Evolutionary conservation across 2,797 vertebrate genomes (phyloP).

Genomic region (Falco naumanni): DNA sequence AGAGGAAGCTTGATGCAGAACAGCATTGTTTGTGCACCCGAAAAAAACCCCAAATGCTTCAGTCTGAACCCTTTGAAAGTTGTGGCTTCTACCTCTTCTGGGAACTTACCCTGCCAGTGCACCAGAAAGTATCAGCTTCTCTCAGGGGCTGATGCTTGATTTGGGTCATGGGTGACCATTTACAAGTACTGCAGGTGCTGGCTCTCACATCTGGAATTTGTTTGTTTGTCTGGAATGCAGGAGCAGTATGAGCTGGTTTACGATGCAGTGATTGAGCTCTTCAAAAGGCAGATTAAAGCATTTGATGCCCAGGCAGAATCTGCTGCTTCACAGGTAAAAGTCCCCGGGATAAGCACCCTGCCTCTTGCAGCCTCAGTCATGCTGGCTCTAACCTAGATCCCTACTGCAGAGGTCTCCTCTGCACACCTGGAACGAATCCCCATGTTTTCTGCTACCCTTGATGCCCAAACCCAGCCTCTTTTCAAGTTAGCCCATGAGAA

Average conservation of each 20-base stretch:
- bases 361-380: not conserved
- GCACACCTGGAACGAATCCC: not conserved
- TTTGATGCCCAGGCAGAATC: slow-evolving; percentile 40
- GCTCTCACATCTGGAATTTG: not conserved
- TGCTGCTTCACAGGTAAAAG: slow-evolving; percentile 70
- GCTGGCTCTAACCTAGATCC: not conserved
- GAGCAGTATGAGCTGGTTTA: slow-evolving; percentile 96
- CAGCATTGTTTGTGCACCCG: not conserved
- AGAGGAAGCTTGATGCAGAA: slow-evolving; percentile 43
- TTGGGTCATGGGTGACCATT: not conserved
- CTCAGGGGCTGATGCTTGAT: not conserved
- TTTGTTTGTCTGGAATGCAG: slow-evolving; percentile 70
- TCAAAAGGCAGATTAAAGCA: slow-evolving; percentile 84
- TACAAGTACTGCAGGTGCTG: not conserved
- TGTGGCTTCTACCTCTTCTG: slow-evolving; percentile 11
- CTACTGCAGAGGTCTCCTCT: not conserved
- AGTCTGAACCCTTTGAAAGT: not conserved
- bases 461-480: not conserved
- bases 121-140: not conserved
- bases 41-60: not conserved
- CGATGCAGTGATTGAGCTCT: slow-evolving; percentile 84
- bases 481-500: not conserved
- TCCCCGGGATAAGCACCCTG: not conserved
- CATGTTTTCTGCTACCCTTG: not conserved
- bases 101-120: not conserved